phyloP scores from a whole-genome alignment of 2,113 vertebrate genomes.

The Dascyllus trimaculatus region DNA sequence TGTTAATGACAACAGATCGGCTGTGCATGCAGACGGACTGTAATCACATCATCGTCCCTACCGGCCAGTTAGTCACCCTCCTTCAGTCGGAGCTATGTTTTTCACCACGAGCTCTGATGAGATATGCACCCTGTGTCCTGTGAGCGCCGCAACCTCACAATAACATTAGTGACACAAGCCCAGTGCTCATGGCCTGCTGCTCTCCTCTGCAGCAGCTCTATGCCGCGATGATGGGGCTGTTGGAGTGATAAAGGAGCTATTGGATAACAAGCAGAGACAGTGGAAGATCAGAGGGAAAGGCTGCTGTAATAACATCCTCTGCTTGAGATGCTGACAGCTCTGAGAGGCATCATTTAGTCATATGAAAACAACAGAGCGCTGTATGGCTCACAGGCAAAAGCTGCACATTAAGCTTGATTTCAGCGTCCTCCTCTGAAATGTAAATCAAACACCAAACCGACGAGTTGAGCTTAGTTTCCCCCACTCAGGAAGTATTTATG shows the following conservation, averaged over 20 bases:
- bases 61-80: conserved; percentile 41
- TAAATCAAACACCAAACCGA: conserved; percentile 23
- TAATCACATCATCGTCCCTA: conserved; percentile 59
- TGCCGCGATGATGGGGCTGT: conserved; percentile 48
- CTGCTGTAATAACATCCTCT: conserved; percentile 58
- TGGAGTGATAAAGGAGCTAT: conserved; percentile 52
- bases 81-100: conserved; percentile 7
- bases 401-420: conserved; percentile 39
- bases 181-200: conserved; percentile 15
- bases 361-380: conserved; percentile 61
- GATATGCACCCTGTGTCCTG: conserved; percentile 8
- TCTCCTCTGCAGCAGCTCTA: conserved; percentile 20
- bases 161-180: conserved; percentile 14
- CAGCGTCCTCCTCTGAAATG: conserved; percentile 28
- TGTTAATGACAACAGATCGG: conserved; percentile 68
- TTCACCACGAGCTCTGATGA: conserved; percentile 4
- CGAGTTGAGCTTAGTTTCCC: conserved; percentile 12
- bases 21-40: conserved; percentile 57
- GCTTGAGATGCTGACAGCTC: conserved; percentile 55
- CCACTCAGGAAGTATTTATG: neutral
- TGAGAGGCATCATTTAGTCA: conserved; percentile 72
- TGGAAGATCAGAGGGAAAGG: conserved; percentile 56
- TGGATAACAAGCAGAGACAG: conserved; percentile 67
- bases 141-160: conserved; percentile 7
- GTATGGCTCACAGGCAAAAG: conserved; percentile 28